Evolutionary conservation across 2,797 vertebrate genomes (phyloP).

Genomic region (Coranthus polyacanthus): DNA sequence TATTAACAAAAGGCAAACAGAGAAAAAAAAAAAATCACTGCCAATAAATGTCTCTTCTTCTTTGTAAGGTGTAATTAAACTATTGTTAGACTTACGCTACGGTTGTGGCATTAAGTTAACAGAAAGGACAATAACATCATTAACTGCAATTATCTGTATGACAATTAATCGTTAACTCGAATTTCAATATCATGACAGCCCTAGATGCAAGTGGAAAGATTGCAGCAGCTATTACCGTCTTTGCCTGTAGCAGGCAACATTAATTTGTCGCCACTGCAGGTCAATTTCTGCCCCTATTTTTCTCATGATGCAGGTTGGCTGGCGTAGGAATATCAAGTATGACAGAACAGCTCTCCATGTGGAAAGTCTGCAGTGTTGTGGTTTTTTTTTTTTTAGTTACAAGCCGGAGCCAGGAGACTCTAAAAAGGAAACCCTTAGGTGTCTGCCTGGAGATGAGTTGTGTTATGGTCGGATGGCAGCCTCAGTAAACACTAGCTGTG

Average conservation of each 20-base stretch:
- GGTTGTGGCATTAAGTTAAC: no score
- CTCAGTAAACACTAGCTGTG: constrained; percentile 40
- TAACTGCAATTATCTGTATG: no score
- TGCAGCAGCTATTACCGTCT: background rate
- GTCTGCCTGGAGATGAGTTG: constrained; percentile 35
- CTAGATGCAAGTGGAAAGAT: background rate
- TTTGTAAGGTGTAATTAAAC: no score
- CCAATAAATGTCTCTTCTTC: no score
- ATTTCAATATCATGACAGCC: no score
- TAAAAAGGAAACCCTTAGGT: constrained; percentile 25
- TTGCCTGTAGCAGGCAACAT: background rate
- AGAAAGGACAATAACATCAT: no score
- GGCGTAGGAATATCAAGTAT: background rate
- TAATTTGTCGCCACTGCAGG: no score
- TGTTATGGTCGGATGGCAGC: constrained; percentile 6
- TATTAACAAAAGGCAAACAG: no score
- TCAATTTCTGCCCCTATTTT: background rate
- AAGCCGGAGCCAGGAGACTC: constrained; percentile 6
- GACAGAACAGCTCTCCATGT: background rate
- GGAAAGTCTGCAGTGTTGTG: background rate
- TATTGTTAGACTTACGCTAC: no score
- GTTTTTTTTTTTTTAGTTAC: background rate
- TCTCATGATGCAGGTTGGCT: no score
- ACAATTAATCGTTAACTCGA: no score
- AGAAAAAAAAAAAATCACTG: no score